These are phyloP conservation scores for Paradoxurus hermaphroditus DNA, from an alignment of 2,113 vertebrate genomes.

Conservation along the genomic window DNA sequence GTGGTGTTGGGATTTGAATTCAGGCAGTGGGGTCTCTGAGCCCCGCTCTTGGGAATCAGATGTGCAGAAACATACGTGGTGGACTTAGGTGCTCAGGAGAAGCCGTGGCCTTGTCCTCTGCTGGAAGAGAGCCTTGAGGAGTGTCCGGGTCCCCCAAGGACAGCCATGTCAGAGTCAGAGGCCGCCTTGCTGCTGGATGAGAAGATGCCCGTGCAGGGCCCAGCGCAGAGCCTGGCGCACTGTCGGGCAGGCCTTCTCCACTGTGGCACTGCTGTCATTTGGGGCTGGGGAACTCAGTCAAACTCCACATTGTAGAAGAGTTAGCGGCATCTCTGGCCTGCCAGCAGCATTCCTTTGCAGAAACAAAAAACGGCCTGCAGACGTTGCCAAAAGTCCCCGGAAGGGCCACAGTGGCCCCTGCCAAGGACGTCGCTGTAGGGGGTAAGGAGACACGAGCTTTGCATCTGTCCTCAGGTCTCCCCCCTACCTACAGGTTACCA, in stretches of 20 bases:
- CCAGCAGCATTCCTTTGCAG: background rate
- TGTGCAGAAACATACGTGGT: background rate
- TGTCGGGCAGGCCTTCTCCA: background rate
- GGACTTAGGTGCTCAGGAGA: background rate
- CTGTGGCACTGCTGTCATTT: rapidly evolving
- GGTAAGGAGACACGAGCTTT: background rate
- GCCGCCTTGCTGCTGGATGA: background rate
- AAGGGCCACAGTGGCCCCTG: too few relatives aligned
- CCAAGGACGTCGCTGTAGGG: background rate
- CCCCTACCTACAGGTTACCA: background rate
- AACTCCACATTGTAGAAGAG: background rate
- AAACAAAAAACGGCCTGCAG: background rate
- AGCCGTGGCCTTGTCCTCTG: background rate
- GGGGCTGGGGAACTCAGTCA: too few relatives aligned
- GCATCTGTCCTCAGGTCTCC: background rate
- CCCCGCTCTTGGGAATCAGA: too few relatives aligned
- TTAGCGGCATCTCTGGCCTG: background rate
- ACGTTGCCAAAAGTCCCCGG: background rate
- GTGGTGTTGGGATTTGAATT: background rate
- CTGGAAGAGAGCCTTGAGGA: background rate
- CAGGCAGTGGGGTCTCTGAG: background rate
- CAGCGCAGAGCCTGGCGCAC: background rate
- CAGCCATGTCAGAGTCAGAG: too few relatives aligned
- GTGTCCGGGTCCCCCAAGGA: background rate
- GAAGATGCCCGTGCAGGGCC: rapidly evolving